Evolutionary conservation across 2,797 vertebrate genomes (phyloP).

Genomic region (Notoglanidium macrostoma): DNA sequence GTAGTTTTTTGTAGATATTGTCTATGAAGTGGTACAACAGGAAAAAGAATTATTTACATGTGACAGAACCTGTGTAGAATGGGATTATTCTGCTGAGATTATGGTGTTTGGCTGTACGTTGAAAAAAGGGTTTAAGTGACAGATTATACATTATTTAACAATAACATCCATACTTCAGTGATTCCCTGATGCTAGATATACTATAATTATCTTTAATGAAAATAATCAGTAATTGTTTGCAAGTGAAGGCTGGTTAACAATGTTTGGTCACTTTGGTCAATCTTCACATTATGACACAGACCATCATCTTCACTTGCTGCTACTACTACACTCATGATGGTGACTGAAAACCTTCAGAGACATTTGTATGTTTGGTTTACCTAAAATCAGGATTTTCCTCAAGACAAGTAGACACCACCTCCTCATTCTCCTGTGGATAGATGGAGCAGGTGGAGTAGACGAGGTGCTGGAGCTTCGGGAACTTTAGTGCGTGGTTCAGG

Average conservation of each 20-base stretch:
- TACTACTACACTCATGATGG: background rate
- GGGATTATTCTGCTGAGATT: background rate
- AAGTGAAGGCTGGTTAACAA: background rate
- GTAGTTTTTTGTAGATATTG: background rate
- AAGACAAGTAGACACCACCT: slow-evolving; percentile 79
- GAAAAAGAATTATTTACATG: background rate
- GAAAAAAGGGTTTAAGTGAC: background rate
- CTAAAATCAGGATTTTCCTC: slow-evolving; percentile 78
- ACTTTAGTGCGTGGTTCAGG: slow-evolving; percentile 81
- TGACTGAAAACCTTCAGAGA: background rate
- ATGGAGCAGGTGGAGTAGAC: slow-evolving; percentile 94
- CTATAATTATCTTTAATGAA: background rate
- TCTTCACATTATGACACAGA: background rate
- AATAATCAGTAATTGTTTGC: background rate
- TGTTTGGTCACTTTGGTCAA: background rate
- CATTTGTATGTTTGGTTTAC: slow-evolving; percentile 63
- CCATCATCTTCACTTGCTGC: background rate
- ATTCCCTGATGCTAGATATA: background rate
- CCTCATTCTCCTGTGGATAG: slow-evolving; percentile 89
- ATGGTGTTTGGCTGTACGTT: background rate
- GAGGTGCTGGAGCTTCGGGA: slow-evolving; percentile 80
- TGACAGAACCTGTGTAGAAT: background rate
- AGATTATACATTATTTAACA: background rate
- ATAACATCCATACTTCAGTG: background rate
- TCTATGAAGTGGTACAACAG: too few relatives aligned